Conservation (phyloP, 2,113 vertebrate species). For the Nanorana parkeri region DNA sequence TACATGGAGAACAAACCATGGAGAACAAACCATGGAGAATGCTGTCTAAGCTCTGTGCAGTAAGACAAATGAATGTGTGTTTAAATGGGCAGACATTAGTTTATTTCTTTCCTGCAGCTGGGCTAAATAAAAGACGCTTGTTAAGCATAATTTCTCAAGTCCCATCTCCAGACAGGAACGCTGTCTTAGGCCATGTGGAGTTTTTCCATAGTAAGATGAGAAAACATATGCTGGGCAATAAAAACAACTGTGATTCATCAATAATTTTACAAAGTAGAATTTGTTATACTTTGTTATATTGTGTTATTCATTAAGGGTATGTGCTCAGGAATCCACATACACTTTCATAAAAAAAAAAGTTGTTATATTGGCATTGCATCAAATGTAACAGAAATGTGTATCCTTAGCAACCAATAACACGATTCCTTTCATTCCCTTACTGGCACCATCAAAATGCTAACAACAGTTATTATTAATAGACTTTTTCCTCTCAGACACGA, state of each 20-base stretch:
- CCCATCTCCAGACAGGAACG: not conserved
- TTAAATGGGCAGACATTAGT: not conserved
- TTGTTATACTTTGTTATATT: not conserved
- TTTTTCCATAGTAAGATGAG: not conserved
- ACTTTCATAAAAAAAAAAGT: too few relatives aligned
- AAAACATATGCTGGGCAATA: constrained; percentile 15
- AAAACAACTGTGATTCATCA: not conserved
- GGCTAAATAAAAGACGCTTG: constrained; percentile 23
- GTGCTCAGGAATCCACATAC: too few relatives aligned
- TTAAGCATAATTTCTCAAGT: constrained; percentile 32
- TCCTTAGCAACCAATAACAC: too few relatives aligned
- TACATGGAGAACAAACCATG: too few relatives aligned
- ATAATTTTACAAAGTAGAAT: not conserved
- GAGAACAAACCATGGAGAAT: not conserved
- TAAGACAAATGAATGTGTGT: not conserved
- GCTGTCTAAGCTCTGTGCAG: not conserved
- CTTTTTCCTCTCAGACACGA: too few relatives aligned
- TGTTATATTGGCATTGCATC: too few relatives aligned
- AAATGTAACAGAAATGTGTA: too few relatives aligned
- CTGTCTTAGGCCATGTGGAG: constrained; percentile 4
- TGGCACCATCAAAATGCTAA: too few relatives aligned
- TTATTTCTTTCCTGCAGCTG: constrained; percentile 15
- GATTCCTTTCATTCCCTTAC: too few relatives aligned
- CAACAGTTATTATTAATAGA: too few relatives aligned
- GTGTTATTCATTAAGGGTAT: too few relatives aligned